Conservation (phyloP, 1,140 invertebrate genomes). For the Chelonus insularis region DNA sequence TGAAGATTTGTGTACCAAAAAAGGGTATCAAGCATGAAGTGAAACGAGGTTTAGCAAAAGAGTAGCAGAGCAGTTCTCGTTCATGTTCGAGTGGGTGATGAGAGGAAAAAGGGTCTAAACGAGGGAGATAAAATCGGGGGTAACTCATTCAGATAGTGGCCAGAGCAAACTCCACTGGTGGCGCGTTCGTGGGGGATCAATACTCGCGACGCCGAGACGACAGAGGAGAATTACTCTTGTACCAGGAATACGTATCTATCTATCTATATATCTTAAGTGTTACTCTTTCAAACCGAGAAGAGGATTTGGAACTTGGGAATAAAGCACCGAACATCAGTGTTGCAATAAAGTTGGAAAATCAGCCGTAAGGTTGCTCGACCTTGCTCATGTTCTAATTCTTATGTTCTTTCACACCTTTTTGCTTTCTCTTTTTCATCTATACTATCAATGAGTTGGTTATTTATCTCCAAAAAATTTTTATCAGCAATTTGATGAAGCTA, state of each 20-base stretch:
- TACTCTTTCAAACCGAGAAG: background rate
- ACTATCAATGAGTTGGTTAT: too few relatives aligned
- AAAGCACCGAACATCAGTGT: too few relatives aligned
- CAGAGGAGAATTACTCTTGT: constrained; percentile 36
- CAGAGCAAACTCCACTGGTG: constrained; percentile 25
- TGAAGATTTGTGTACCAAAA: too few relatives aligned
- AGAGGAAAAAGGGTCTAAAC: background rate
- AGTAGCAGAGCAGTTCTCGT: background rate
- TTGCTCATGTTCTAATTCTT: background rate
- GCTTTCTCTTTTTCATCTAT: constrained; percentile 21
- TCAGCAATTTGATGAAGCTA: too few relatives aligned
- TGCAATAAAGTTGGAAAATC: background rate
- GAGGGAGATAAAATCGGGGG: constrained; percentile 16
- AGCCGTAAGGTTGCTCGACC: background rate
- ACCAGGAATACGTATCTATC: background rate
- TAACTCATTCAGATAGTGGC: constrained; percentile 42
- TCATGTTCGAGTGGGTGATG: constrained; percentile 18
- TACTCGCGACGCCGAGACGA: constrained; percentile 44
- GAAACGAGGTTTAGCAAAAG: background rate
- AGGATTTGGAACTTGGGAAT: background rate
- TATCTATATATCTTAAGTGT: background rate
- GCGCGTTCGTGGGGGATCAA: constrained; percentile 39
- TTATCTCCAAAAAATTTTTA: too few relatives aligned
- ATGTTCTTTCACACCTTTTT: background rate
- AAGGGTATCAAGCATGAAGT: background rate